Evolutionary conservation across 2,113 vertebrate genomes (phyloP).

Genomic region (Hippocampus guttulatus): DNA sequence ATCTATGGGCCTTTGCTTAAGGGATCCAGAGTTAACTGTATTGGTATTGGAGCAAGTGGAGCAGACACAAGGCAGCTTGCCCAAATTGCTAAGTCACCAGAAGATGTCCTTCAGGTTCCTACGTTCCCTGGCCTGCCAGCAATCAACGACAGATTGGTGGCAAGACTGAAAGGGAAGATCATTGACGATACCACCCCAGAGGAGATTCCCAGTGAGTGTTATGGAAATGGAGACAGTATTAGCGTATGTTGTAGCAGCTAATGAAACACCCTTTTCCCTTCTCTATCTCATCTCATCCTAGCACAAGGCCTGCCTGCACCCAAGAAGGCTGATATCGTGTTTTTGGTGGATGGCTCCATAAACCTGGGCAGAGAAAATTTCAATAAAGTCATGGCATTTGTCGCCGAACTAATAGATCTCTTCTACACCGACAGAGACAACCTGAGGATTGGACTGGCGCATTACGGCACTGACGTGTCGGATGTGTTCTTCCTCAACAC

Average conservation of each 20-base stretch:
- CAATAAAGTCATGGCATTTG: slow-evolving; percentile 79
- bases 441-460: slow-evolving; percentile 83
- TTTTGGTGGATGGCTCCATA: slow-evolving; percentile 92
- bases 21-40: slow-evolving; percentile 67
- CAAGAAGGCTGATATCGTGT: slow-evolving; percentile 91
- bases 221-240: slow-evolving; percentile 1
- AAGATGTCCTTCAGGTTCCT: slow-evolving; percentile 73
- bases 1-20: slow-evolving; percentile 72
- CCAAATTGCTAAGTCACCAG: slow-evolving; percentile 69
- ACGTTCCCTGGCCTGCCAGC: slow-evolving; percentile 74
- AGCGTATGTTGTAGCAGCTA: background rate
- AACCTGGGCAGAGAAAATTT: slow-evolving; percentile 83
- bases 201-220: slow-evolving; percentile 51
- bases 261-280: background rate
- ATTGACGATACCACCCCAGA: background rate
- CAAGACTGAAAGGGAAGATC: slow-evolving; percentile 54
- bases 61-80: slow-evolving; percentile 74
- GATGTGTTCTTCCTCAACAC: slow-evolving; percentile 89
- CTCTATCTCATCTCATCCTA: slow-evolving; percentile 1
- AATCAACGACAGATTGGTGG: slow-evolving; percentile 65
- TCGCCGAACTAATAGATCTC: slow-evolving; percentile 79
- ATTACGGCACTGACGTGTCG: slow-evolving; percentile 84
- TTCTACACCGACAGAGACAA: slow-evolving; percentile 79
- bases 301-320: slow-evolving; percentile 24
- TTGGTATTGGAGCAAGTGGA: slow-evolving; percentile 78